Evolutionary conservation across 2,113 vertebrate genomes (phyloP).

Genomic region (Cisticola juncidis): DNA sequence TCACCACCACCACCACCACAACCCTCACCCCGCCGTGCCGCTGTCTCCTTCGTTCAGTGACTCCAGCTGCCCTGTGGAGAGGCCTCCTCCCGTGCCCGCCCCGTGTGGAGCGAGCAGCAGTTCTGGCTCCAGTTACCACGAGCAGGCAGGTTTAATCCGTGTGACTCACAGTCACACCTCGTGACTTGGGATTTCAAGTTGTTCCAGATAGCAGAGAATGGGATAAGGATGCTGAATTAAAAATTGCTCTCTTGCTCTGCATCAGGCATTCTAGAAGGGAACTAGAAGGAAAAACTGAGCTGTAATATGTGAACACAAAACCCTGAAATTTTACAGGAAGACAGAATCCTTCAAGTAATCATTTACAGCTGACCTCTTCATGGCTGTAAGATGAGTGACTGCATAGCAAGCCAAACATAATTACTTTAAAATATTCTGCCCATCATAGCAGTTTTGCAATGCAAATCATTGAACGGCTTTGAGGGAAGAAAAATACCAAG

Average conservation of each 20-base stretch:
- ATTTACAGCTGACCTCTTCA: neutral
- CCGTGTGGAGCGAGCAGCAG: slow-evolving; percentile 83
- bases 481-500: neutral
- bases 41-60: slow-evolving; percentile 86
- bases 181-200: neutral
- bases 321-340: neutral
- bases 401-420: neutral
- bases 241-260: neutral
- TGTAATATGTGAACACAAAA: neutral
- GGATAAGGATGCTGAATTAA: neutral
- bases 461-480: neutral
- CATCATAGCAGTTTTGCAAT: neutral
- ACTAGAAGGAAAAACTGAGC: neutral
- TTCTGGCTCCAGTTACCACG: slow-evolving; percentile 78
- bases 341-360: neutral
- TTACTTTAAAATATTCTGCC: neutral
- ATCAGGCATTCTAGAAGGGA: neutral
- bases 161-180: neutral
- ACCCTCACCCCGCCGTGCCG: slow-evolving; percentile 80
- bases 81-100: slow-evolving; percentile 84
- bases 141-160: slow-evolving; percentile 77
- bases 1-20: slow-evolving; percentile 88
- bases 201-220: neutral
- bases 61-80: slow-evolving; percentile 87
- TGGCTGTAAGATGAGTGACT: neutral